These are phyloP conservation scores for Epinotia bilunana DNA, from an alignment of 2,888 invertebrate genomes.

Conservation along the genomic window DNA sequence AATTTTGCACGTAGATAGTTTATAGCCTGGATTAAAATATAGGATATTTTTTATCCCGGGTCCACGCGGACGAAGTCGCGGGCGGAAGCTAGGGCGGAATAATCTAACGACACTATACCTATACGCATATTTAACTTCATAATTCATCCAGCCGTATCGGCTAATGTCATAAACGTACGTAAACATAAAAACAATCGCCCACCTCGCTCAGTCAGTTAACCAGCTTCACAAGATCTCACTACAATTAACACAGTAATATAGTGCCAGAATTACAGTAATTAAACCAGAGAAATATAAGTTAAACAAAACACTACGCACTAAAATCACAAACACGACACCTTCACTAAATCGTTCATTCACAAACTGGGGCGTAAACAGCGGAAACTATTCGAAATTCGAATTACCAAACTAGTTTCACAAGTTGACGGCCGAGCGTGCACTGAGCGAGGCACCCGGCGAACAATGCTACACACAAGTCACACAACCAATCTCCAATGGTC, in stretches of 20 bases:
- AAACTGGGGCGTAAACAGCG: not conserved
- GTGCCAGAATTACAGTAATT: not conserved
- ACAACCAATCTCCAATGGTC: not conserved
- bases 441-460: conserved; percentile 6
- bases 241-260: not conserved
- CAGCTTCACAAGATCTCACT: conserved; percentile 10
- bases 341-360: conserved; percentile 3
- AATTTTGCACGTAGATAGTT: too few species aligned
- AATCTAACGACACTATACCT: not conserved
- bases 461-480: not conserved
- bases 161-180: not conserved
- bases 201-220: conserved; percentile 12
- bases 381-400: not conserved
- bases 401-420: conserved; percentile 17
- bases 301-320: conserved; percentile 1
- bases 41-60: too few species aligned
- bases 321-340: not conserved
- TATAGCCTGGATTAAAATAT: too few species aligned
- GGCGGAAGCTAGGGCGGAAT: not conserved
- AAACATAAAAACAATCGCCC: not conserved
- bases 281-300: not conserved
- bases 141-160: not conserved
- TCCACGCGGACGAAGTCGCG: too few species aligned
- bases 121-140: not conserved
- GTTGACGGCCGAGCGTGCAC: conserved; percentile 16